phyloP scores from a whole-genome alignment of 2,797 vertebrate species.

The Anomalospiza imberbis region DNA sequence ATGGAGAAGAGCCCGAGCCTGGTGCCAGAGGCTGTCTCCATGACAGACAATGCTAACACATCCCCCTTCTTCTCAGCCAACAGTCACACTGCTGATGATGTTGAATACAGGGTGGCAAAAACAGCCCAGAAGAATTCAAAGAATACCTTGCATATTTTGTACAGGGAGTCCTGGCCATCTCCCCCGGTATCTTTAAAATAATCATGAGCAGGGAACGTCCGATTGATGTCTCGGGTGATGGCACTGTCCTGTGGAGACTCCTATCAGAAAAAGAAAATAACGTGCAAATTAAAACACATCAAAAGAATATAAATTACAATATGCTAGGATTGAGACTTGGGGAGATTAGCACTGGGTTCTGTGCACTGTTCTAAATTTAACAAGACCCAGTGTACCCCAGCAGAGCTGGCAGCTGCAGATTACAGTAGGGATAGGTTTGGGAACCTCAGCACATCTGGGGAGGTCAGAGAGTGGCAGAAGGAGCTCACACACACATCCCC shows the following conservation, averaged over 20 bases:
- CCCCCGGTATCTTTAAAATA: constrained; percentile 99
- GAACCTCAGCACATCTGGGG: constrained; percentile 17
- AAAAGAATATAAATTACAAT: neutral
- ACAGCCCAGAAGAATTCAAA: neutral
- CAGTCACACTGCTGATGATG: neutral
- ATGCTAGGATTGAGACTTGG: neutral
- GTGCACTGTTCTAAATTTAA: neutral
- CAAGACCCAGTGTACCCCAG: neutral
- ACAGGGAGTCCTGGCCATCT: constrained; percentile 97
- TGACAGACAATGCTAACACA: neutral
- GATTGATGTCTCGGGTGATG: constrained; percentile 97
- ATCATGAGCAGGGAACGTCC: constrained; percentile 97
- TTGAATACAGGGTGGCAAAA: neutral
- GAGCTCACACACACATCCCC: neutral
- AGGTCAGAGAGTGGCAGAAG: neutral
- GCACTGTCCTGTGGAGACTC: constrained; percentile 99
- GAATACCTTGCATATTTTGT: constrained; percentile 99
- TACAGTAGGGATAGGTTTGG: neutral
- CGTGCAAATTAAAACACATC: neutral
- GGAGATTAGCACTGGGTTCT: neutral
- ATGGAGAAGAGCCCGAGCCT: neutral
- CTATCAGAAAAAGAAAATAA: constrained; percentile 60
- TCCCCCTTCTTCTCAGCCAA: neutral
- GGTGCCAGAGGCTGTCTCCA: neutral
- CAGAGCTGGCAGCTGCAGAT: constrained; percentile 19